Percentiles rank a stretch among this genome's conserved stretches.
Evolutionary conservation across 2,888 invertebrate species (phyloP).

Genomic region (Eueremaeus valkanovi): DNA sequence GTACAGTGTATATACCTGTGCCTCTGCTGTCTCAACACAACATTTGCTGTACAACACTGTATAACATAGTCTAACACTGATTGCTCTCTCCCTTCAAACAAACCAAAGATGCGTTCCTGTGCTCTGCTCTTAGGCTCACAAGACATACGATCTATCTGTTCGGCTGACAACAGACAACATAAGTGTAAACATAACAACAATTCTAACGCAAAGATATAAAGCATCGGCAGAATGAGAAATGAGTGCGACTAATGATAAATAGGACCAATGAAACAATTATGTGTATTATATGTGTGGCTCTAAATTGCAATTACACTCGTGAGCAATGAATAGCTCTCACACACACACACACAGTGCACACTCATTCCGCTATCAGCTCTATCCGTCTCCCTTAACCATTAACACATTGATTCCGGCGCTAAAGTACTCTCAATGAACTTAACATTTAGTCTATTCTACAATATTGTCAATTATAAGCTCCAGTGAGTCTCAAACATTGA

Average conservation of each 20-base stretch:
- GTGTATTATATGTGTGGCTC: constrained; percentile 5
- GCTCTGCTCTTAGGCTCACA: background rate
- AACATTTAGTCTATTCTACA: background rate
- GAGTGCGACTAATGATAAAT: constrained; percentile 5
- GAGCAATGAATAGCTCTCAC: background rate
- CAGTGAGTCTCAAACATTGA: background rate
- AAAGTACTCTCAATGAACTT: background rate
- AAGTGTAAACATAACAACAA: background rate
- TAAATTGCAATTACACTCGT: constrained; percentile 7
- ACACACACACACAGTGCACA: background rate
- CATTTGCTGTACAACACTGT: background rate
- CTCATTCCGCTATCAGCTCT: no score
- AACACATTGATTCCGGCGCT: no score
- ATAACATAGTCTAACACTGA: no score
- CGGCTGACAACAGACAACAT: background rate
- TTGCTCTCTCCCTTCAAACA: no score
- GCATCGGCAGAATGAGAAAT: background rate
- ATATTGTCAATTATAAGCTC: constrained; percentile 1
- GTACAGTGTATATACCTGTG: background rate
- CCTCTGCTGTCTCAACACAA: background rate
- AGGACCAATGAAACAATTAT: constrained; percentile 6
- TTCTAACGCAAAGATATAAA: background rate
- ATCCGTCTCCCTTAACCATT: no score
- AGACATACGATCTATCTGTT: background rate
- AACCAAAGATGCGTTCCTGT: background rate